These are phyloP conservation scores for Salvator merianae DNA, from an alignment of 2,113 vertebrate species.

Conservation along the genomic window DNA sequence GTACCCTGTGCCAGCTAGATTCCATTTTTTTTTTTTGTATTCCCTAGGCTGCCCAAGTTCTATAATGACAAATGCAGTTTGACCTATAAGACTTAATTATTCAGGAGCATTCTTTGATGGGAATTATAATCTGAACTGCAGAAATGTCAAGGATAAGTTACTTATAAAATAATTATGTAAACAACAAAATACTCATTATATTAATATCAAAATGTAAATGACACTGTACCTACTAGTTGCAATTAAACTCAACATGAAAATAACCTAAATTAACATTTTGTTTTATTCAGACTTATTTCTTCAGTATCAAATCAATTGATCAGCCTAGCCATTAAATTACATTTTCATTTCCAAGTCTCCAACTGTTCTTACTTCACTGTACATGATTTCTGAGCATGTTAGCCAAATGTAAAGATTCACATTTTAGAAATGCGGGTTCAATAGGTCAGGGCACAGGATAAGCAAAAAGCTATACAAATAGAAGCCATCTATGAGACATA, in stretches of 20 bases:
- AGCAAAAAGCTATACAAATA: not conserved
- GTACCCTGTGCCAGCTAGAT: not conserved
- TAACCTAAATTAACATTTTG: not conserved
- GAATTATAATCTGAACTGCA: not conserved
- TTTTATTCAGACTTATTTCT: not conserved
- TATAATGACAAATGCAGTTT: not conserved
- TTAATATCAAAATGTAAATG: not conserved
- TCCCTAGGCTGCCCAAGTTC: not conserved
- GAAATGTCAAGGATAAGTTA: not conserved
- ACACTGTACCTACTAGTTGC: not conserved
- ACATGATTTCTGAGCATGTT: not conserved
- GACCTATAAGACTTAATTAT: not conserved
- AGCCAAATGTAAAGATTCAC: not conserved
- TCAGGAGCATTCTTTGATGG: not conserved
- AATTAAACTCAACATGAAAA: not conserved
- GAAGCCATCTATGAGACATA: not conserved
- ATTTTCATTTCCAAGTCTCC: not conserved
- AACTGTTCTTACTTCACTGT: not conserved
- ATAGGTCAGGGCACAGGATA: not conserved
- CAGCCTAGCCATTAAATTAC: slow-evolving; percentile 2
- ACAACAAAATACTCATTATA: not conserved
- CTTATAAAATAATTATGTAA: not conserved
- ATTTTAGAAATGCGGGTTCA: slow-evolving; percentile 1
- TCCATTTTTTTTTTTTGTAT: not conserved
- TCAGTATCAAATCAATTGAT: not conserved